Evolutionary conservation across 2,888 invertebrate genomes (phyloP).

Genomic region (Drosophila hamatofila): DNA sequence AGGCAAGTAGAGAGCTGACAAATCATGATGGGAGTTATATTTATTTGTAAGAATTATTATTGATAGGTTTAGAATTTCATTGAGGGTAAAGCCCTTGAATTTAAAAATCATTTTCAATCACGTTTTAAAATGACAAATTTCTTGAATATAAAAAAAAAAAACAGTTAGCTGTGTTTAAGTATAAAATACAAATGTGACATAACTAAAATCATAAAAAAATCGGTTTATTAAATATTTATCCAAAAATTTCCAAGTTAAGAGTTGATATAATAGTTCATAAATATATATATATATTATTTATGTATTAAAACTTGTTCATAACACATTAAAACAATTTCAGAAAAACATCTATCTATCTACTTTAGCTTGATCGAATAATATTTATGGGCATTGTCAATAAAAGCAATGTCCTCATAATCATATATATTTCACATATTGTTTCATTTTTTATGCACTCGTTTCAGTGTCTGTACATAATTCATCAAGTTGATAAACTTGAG

Average conservation of each 20-base stretch:
- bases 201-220: too few species aligned
- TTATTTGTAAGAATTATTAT: neutral
- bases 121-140: too few species aligned
- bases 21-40: neutral
- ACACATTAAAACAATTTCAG: too few species aligned
- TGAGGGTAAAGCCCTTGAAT: neutral
- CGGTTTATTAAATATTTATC: too few species aligned
- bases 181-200: too few species aligned
- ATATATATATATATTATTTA: too few species aligned
- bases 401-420: neutral
- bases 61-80: neutral
- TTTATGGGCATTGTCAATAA: neutral
- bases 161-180: too few species aligned
- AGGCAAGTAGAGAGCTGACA: neutral
- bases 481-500: slow-evolving; percentile 62
- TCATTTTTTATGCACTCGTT: neutral
- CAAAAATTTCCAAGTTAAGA: too few species aligned
- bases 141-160: too few species aligned
- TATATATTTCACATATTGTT: neutral
- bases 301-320: too few species aligned
- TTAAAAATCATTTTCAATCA: too few species aligned
- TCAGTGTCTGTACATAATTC: slow-evolving; percentile 42
- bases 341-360: neutral
- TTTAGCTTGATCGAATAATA: neutral
- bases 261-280: too few species aligned